A percentile compares a stretch with the other conserved stretches of the same genome.
phyloP scores from a whole-genome alignment of 2,888 invertebrate genomes.

The Leptinotarsa rubiginosa region DNA sequence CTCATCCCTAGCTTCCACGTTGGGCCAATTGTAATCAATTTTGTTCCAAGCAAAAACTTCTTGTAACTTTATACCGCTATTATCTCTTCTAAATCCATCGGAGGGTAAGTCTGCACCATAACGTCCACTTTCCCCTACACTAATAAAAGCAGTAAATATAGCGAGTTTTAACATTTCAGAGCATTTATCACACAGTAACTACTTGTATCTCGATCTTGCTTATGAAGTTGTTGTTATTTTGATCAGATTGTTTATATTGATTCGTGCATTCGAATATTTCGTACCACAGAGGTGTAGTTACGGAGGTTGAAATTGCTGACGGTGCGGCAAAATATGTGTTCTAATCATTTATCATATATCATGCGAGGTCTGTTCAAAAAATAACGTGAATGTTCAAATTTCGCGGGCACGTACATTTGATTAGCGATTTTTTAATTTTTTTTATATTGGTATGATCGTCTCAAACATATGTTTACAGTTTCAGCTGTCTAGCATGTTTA shows the following conservation, averaged over 20 bases:
- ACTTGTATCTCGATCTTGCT: not conserved
- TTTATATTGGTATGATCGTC: no score
- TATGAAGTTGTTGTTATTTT: not conserved
- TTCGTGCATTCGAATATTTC: not conserved
- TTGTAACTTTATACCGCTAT: slow-evolving; percentile 62
- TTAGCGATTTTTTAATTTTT: no score
- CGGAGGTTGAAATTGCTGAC: not conserved
- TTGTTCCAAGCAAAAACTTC: slow-evolving; percentile 79
- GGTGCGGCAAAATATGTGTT: no score
- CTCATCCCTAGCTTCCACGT: slow-evolving; percentile 70
- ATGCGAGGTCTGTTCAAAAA: no score
- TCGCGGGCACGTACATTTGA: no score
- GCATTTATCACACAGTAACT: not conserved
- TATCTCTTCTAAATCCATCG: not conserved
- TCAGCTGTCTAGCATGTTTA: no score
- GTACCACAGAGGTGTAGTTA: not conserved
- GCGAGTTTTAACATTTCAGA: not conserved
- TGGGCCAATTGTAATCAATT: slow-evolving; percentile 76
- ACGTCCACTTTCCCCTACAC: not conserved
- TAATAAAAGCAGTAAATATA: not conserved
- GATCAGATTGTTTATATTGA: slow-evolving; percentile 6
- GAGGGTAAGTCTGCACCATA: not conserved
- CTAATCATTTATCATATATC: no score
- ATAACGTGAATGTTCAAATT: no score
- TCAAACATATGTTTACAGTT: no score